phyloP scores from a whole-genome alignment of 2,888 invertebrate species.

The Caenorhabditis sulstoni region DNA sequence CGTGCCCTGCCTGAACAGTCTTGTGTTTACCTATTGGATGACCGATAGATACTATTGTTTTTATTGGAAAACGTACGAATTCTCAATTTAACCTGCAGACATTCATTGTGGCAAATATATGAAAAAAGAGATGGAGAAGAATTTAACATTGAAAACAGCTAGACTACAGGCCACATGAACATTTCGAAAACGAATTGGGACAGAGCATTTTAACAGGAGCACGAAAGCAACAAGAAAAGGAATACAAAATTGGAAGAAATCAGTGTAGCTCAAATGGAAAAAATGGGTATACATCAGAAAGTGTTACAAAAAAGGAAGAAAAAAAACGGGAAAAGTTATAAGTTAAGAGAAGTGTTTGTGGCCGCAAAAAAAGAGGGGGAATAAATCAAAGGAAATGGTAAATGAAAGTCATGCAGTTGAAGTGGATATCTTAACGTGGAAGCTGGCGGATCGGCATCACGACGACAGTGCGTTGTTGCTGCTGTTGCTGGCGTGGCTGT shows the following conservation, averaged over 20 bases:
- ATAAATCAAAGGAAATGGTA: too few relatives aligned
- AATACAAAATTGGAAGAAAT: background rate
- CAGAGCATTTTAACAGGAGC: conserved; percentile 4
- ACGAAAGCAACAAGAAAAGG: conserved; percentile 5
- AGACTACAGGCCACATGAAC: background rate
- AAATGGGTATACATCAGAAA: background rate
- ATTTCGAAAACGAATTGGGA: background rate
- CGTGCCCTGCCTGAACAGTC: too few relatives aligned
- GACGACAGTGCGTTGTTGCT: too few relatives aligned
- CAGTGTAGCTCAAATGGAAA: background rate
- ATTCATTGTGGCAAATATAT: conserved; percentile 33
- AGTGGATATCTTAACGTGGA: too few relatives aligned
- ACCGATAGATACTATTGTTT: background rate
- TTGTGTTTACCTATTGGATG: background rate
- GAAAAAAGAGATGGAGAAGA: background rate
- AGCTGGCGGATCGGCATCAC: too few relatives aligned
- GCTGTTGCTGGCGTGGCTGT: too few relatives aligned
- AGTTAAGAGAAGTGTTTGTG: too few relatives aligned
- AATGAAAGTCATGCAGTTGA: too few relatives aligned
- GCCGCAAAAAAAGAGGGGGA: too few relatives aligned
- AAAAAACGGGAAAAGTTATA: too few relatives aligned
- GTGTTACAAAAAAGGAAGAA: too few relatives aligned
- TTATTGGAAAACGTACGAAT: too few relatives aligned
- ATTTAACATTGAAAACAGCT: background rate
- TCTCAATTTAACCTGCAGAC: conserved; percentile 11